These are phyloP conservation scores for Antedon mediterranea DNA, from an alignment of 53 echinoderm and acorn worm species.

Conservation along the genomic window DNA sequence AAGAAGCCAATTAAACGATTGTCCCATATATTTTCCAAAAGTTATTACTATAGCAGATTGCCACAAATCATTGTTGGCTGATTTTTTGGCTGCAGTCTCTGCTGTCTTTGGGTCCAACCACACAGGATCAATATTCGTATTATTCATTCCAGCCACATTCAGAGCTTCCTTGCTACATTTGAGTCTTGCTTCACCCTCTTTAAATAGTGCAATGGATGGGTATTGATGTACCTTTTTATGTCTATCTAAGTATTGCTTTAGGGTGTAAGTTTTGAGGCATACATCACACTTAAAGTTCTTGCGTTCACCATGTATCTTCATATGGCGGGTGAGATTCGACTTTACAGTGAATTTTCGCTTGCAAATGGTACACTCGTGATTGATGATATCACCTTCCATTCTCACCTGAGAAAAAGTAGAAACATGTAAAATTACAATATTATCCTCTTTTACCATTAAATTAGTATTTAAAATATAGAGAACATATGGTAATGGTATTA, in stretches of 20 bases:
- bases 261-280: neutral
- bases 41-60: neutral
- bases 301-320: neutral
- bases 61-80: conserved; percentile 7
- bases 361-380: too few relatives aligned
- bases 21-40: conserved; percentile 6
- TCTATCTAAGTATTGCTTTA: neutral
- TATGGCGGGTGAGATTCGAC: conserved; percentile 15
- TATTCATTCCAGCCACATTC: neutral
- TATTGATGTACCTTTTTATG: conserved; percentile 5
- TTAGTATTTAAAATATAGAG: too few relatives aligned
- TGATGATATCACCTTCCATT: too few relatives aligned
- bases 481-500: too few relatives aligned
- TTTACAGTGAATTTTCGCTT: conserved; percentile 1
- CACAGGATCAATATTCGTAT: neutral
- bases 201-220: conserved; percentile 1
- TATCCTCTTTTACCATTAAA: too few relatives aligned
- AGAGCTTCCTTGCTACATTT: neutral
- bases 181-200: conserved; percentile 1
- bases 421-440: too few relatives aligned
- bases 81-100: conserved; percentile 14
- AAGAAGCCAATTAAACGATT: conserved; percentile 22
- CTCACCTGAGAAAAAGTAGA: too few relatives aligned
- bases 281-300: too few relatives aligned
- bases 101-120: conserved; percentile 15